Conservation (phyloP, 1,140 invertebrate species). For the Camponotus pennsylvanicus region DNA sequence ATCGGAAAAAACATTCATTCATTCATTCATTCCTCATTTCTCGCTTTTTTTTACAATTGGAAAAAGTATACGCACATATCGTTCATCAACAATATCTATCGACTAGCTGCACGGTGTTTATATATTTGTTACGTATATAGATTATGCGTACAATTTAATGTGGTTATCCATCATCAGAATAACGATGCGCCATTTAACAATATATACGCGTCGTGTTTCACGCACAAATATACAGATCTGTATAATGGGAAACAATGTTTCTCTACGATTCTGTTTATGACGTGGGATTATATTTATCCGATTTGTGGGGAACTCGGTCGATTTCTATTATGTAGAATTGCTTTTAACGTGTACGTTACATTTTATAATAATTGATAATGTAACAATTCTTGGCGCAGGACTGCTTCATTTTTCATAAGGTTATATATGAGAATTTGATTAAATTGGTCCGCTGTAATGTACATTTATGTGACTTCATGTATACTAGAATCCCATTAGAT, state of each 20-base stretch:
- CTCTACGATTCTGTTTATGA: slow-evolving; percentile 55
- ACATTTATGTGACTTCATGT: slow-evolving; percentile 18
- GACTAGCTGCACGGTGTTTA: slow-evolving; percentile 52
- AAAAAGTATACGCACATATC: slow-evolving; percentile 33
- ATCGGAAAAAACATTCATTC: too few relatives aligned
- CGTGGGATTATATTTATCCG: slow-evolving; percentile 36
- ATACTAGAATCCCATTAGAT: slow-evolving; percentile 30
- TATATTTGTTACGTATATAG: slow-evolving; percentile 52
- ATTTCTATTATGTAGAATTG: slow-evolving; percentile 2
- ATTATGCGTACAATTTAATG: slow-evolving; percentile 62
- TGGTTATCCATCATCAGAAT: slow-evolving; percentile 59
- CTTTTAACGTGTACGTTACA: not conserved
- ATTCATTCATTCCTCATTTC: not conserved
- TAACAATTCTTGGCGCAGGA: not conserved
- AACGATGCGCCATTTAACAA: slow-evolving; percentile 62
- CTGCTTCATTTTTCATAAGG: too few relatives aligned
- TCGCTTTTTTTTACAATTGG: slow-evolving; percentile 3
- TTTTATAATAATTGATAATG: not conserved
- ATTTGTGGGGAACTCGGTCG: slow-evolving; percentile 41
- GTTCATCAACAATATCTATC: slow-evolving; percentile 48
- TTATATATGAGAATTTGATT: slow-evolving; percentile 36
- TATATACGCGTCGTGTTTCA: slow-evolving; percentile 56
- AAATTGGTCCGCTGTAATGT: slow-evolving; percentile 22
- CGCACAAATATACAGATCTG: slow-evolving; percentile 31
- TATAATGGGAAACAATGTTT: slow-evolving; percentile 39